Evolutionary conservation across 2,888 invertebrate genomes (phyloP).

Genomic region (Machimus atricapillus): DNA sequence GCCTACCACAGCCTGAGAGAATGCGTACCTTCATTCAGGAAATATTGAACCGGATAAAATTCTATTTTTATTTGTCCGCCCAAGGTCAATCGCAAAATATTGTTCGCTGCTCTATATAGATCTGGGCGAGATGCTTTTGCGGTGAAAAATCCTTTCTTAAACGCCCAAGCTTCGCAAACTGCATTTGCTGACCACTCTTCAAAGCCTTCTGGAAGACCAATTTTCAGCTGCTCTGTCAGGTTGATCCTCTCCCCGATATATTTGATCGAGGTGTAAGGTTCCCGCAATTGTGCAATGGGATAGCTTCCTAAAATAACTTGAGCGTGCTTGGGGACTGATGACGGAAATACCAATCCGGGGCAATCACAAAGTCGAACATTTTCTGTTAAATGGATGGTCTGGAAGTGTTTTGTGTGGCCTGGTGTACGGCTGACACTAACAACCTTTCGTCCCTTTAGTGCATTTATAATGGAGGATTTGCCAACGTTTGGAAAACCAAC

Average conservation of each 20-base stretch:
- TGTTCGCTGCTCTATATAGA: constrained; percentile 87
- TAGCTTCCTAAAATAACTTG: constrained; percentile 93
- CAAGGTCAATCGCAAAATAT: constrained; percentile 82
- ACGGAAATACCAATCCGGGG: constrained; percentile 94
- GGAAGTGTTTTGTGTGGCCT: constrained; percentile 96
- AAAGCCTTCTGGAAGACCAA: constrained; percentile 78
- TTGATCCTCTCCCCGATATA: constrained; percentile 75
- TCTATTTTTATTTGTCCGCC: constrained; percentile 86
- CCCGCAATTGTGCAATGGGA: constrained; percentile 90
- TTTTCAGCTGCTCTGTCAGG: constrained; percentile 72
- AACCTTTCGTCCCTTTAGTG: constrained; percentile 89
- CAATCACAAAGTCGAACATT: constrained; percentile 91
- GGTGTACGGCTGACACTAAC: constrained; percentile 94
- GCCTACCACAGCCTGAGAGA: too few species aligned
- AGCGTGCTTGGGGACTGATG: constrained; percentile 79
- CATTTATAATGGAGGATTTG: constrained; percentile 93
- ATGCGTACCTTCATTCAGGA: constrained; percentile 63
- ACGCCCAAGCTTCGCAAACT: constrained; percentile 92
- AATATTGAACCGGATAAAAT: constrained; percentile 75
- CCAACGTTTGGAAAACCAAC: constrained; percentile 96
- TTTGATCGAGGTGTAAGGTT: constrained; percentile 84
- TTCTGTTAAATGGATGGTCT: constrained; percentile 88
- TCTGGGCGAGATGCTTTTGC: constrained; percentile 88
- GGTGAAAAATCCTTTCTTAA: constrained; percentile 81
- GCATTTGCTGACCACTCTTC: constrained; percentile 85